These are phyloP conservation scores for Ptychobarbus kaznakovi DNA, from an alignment of 2,797 vertebrate genomes.

Conservation along the genomic window DNA sequence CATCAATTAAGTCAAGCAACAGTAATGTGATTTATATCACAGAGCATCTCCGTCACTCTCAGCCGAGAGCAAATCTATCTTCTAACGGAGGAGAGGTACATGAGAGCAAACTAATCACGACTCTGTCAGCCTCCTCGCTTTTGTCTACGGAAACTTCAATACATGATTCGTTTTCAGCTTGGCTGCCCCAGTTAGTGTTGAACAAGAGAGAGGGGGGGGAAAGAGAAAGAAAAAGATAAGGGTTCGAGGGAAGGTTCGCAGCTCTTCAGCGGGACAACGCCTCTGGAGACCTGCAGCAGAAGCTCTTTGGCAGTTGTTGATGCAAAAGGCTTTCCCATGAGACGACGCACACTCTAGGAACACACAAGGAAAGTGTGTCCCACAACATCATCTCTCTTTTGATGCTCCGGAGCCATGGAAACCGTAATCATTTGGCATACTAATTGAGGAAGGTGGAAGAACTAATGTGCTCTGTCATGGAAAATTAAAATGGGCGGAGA, in stretches of 20 bases:
- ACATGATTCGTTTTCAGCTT: constrained; percentile 70
- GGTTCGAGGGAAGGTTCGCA: constrained; percentile 44
- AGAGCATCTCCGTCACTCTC: constrained; percentile 41
- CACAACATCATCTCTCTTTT: constrained; percentile 70
- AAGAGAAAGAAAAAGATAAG: constrained; percentile 55
- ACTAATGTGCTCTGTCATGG: constrained; percentile 74
- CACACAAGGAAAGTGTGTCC: constrained; percentile 66
- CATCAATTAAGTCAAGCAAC: constrained; percentile 62
- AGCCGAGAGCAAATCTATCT: constrained; percentile 43
- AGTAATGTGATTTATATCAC: constrained; percentile 63
- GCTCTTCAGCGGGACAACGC: constrained; percentile 70
- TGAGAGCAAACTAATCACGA: constrained; percentile 56
- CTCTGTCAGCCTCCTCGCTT: constrained; percentile 55
- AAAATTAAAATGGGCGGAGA: constrained; percentile 75
- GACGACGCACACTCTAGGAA: constrained; percentile 33
- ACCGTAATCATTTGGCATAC: constrained; percentile 72
- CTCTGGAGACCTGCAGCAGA: constrained; percentile 66
- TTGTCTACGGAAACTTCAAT: constrained; percentile 65
- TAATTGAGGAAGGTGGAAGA: constrained; percentile 73
- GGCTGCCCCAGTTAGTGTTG: constrained; percentile 72
- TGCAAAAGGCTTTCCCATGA: constrained; percentile 66
- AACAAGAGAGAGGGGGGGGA: constrained; percentile 58
- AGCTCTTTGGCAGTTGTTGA: constrained; percentile 67
- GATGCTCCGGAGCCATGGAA: constrained; percentile 60
- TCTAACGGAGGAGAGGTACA: constrained; percentile 50